Evolutionary conservation across 2,797 vertebrate genomes (phyloP), one percentile per base, ranked within the genome.

Genomic region (Pangasius mekongensis): DNA sequence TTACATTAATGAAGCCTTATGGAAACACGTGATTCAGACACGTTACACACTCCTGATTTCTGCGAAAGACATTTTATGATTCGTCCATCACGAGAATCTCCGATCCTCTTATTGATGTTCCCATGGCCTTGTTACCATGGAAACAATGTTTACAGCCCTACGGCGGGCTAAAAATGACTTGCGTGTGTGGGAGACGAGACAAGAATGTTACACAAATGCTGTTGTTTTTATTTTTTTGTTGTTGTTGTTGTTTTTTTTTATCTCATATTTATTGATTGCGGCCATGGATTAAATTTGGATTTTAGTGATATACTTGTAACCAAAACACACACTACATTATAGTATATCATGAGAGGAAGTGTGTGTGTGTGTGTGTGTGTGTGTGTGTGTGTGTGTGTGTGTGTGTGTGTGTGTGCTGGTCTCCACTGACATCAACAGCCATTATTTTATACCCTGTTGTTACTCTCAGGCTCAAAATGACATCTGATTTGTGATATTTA

Each of bases 81-180:
- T 95, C 93, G 95, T 95, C 95, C 95, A 91, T 95, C 96, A 94
- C 95, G 95, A 94, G 94, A 94, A 94, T 94, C 94, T 95, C 93
- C 96, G 95, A 97, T 96, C 94, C 93, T 90, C 95, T 95, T 93
- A 93, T 96, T 96, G 95, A 96, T 96, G 95, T 95, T 94, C 95
- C 94, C 94, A 95, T 95, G 87, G 93, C 94, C 92, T 94, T 90
- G 97, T 98, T 98, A 95, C 97, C 96, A 98, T 98, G 96, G 97
- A 95, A 97, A 98, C 97, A 43, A 92, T 97, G 94, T 97, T 98
- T 97, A 97, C 96, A 94, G 94, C 94, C 96, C 95, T 94, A 92
- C 94, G 92, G 91, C 94, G 93, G 95, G 95, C 94, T 95, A 96
- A 96, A 97, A 96, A 95, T 94, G 94, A 96, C 95, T 95, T 95